A percentile compares a stretch with the other conserved stretches of the same genome.
Evolutionary conservation across 2,888 invertebrate species (phyloP).

Genomic region (Rhagophthalmus giganteus): DNA sequence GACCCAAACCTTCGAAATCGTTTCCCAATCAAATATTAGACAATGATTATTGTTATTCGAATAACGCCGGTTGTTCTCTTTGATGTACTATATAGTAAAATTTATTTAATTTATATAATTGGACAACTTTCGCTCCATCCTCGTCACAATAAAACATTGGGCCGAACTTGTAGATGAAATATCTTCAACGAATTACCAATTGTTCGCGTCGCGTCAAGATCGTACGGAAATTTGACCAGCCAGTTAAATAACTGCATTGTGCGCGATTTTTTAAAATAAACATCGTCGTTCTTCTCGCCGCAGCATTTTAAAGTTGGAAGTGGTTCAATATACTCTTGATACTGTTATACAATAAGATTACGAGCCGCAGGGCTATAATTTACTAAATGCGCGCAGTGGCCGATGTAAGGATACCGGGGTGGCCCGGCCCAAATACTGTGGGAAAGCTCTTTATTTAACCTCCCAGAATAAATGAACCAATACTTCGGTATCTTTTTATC

Average conservation of each 20-base stretch:
- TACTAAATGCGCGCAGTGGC: constrained; percentile 37
- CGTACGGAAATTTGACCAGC: not conserved
- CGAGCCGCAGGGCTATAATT: constrained; percentile 39
- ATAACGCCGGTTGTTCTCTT: too few species aligned
- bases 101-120: not conserved
- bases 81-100: too few species aligned
- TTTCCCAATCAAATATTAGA: too few species aligned
- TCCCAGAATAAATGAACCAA: constrained; percentile 14
- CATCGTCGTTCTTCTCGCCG: not conserved
- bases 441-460: constrained; percentile 32
- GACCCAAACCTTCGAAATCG: too few species aligned
- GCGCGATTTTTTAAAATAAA: not conserved
- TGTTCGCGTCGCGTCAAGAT: not conserved
- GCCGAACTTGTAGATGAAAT: not conserved
- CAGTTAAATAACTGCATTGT: not conserved
- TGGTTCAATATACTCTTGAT: constrained; percentile 31
- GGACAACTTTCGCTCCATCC: not conserved
- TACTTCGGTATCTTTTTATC: constrained; percentile 2
- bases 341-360: constrained; percentile 41
- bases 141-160: not conserved
- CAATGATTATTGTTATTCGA: not conserved
- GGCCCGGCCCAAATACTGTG: constrained; percentile 40
- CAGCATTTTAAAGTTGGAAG: constrained; percentile 20
- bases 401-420: constrained; percentile 35
- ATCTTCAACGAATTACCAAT: not conserved